These are phyloP conservation scores for Belgica antarctica DNA, from an alignment of 2,888 invertebrate genomes.

Conservation along the genomic window DNA sequence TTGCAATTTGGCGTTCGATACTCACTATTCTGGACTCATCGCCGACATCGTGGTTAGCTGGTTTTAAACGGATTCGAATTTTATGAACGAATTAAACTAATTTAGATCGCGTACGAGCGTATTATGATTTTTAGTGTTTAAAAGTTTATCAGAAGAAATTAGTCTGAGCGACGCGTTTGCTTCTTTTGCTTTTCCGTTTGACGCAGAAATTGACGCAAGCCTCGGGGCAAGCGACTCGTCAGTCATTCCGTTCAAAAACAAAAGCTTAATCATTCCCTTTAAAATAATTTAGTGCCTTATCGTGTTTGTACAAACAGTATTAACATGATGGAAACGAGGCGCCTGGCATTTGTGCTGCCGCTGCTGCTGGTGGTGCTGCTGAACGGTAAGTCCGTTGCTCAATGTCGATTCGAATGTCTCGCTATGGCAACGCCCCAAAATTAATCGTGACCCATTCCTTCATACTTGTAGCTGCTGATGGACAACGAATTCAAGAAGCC, in stretches of 20 bases:
- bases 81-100: conserved; percentile 39
- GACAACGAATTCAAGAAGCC: not conserved
- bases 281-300: conserved; percentile 8
- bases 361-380: not conserved
- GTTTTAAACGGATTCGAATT: too few relatives aligned
- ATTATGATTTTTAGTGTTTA: not conserved
- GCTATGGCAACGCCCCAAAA: conserved; percentile 24
- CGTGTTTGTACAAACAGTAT: not conserved
- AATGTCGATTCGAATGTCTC: not conserved
- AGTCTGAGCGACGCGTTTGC: not conserved
- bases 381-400: not conserved
- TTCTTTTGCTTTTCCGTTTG: too few relatives aligned
- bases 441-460: too few relatives aligned
- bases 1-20: conserved; percentile 48
- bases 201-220: too few relatives aligned
- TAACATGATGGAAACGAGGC: not conserved
- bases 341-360: not conserved
- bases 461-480: not conserved
- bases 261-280: not conserved
- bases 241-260: too few relatives aligned
- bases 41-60: conserved; percentile 53
- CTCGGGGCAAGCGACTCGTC: too few relatives aligned
- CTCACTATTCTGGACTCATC: conserved; percentile 85
- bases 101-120: conserved; percentile 9
- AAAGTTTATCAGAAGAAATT: not conserved